These are phyloP conservation scores for Ptychodera flava DNA, from an alignment of 35 echinoderm and acorn worm genomes.

Conservation along the genomic window DNA sequence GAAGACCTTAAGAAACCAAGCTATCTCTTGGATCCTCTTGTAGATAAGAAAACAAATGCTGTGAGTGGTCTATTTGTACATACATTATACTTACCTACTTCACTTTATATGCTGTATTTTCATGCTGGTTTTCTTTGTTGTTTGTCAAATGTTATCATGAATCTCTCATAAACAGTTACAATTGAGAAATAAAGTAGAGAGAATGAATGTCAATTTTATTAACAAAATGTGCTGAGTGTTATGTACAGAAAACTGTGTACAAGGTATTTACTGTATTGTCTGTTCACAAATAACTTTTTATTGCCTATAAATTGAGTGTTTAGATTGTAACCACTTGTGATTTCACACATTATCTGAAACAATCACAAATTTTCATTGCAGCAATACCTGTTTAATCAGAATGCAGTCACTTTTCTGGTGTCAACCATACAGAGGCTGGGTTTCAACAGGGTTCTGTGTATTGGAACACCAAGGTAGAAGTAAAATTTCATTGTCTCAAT, in stretches of 20 bases:
- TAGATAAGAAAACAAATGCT: slow-evolving; percentile 87
- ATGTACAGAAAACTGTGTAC: no score
- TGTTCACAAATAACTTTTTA: no score
- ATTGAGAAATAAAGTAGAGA: background rate
- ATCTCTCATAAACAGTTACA: background rate
- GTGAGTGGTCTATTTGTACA: slow-evolving; percentile 37
- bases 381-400: slow-evolving; percentile 87
- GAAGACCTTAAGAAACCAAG: slow-evolving; percentile 42
- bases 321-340: no score
- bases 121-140: background rate
- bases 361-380: no score
- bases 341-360: no score
- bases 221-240: no score
- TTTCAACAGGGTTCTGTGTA: slow-evolving; percentile 69
- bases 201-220: background rate
- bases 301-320: no score
- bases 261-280: no score
- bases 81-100: background rate
- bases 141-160: background rate
- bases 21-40: slow-evolving; percentile 50
- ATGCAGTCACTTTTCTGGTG: slow-evolving; percentile 53
- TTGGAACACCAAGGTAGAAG: slow-evolving; percentile 83
- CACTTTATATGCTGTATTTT: background rate
- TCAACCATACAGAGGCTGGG: slow-evolving; percentile 46
- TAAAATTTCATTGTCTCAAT: background rate